Percentiles rank a stretch among this genome's conserved stretches.
phyloP scores from a whole-genome alignment of 2,797 vertebrate genomes.

The Sebastes steindachneri region DNA sequence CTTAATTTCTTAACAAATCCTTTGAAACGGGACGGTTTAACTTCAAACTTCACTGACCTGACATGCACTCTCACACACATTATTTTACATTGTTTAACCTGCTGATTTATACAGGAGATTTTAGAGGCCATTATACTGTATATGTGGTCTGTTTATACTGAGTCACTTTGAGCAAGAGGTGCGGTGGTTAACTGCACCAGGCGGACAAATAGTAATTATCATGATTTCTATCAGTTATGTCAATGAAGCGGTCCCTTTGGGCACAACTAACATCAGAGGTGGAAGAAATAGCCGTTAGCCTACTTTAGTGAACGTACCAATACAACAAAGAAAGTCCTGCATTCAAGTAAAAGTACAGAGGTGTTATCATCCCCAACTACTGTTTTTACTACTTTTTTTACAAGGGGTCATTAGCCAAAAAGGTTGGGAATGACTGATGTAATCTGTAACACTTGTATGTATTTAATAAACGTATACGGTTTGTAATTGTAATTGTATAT shows the following conservation, averaged over 20 bases:
- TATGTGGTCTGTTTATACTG: background rate
- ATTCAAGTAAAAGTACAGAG: background rate
- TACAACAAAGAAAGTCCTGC: no score
- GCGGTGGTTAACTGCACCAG: background rate
- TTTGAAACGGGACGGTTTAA: background rate
- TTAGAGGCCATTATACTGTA: background rate
- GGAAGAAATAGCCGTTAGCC: no score
- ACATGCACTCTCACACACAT: no score
- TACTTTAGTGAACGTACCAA: background rate
- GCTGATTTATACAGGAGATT: background rate
- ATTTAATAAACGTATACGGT: background rate
- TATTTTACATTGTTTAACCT: background rate
- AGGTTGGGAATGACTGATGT: background rate
- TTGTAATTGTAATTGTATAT: background rate
- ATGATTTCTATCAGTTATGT: background rate
- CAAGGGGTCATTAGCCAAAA: background rate
- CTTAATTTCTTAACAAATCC: background rate
- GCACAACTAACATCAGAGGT: background rate
- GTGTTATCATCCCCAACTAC: background rate
- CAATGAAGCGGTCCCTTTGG: background rate
- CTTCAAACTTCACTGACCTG: background rate
- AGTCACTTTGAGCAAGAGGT: background rate
- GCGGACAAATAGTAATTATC: slow-evolving; percentile 4
- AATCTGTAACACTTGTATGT: background rate
- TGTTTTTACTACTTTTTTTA: background rate